These are phyloP conservation scores for Rhinichthys klamathensis DNA, from an alignment of 2,113 vertebrate genomes.

Conservation along the genomic window DNA sequence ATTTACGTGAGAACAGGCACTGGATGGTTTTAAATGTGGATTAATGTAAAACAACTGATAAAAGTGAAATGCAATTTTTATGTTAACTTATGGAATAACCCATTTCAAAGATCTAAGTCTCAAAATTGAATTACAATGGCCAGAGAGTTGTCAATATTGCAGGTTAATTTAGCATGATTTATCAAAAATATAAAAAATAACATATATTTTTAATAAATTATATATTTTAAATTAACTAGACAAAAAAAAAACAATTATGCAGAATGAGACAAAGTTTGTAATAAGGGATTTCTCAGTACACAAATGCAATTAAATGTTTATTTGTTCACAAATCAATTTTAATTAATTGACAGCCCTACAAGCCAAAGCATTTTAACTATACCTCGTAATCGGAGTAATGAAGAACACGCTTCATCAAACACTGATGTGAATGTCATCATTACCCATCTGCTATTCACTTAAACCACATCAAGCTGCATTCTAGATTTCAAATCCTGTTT, in stretches of 20 bases:
- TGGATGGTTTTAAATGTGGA: neutral
- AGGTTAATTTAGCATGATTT: neutral
- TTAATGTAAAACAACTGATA: neutral
- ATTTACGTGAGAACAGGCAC: too few relatives aligned
- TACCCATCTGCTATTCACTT: neutral
- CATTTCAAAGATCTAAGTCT: neutral
- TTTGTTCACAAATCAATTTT: neutral
- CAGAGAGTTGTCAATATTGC: neutral
- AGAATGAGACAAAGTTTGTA: neutral
- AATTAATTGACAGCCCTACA: neutral
- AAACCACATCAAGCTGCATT: neutral
- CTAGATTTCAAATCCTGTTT: slow-evolving; percentile 5
- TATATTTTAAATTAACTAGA: too few relatives aligned
- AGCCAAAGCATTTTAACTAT: neutral
- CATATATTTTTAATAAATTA: neutral
- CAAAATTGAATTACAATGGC: neutral
- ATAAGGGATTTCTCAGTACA: neutral
- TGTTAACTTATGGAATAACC: neutral
- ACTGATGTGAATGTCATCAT: neutral
- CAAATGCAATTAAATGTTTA: neutral
- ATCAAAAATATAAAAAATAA: neutral
- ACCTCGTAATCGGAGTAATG: neutral
- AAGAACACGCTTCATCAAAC: neutral
- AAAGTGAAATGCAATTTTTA: neutral
- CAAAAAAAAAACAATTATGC: too few relatives aligned